Percentiles rank a stretch among this genome's conserved stretches.
Evolutionary conservation across 2,797 vertebrate species (phyloP).

Genomic region (Lacerta bilineata): DNA sequence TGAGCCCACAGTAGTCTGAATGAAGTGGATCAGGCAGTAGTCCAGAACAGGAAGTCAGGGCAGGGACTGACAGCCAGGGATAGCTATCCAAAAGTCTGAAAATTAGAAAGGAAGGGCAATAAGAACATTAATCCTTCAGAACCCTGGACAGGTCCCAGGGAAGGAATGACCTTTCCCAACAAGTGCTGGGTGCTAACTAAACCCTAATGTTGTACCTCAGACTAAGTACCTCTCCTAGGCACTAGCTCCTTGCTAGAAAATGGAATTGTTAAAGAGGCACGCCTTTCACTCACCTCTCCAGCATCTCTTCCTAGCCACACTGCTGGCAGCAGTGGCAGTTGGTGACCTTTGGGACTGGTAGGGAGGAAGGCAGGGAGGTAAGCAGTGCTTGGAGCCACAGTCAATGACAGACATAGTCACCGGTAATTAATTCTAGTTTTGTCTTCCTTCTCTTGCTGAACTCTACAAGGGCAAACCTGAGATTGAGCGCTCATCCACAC

Average conservation of each 20-base stretch:
- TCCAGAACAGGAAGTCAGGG: too few relatives aligned
- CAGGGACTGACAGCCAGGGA: not conserved
- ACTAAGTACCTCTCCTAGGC: not conserved
- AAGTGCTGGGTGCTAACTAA: not conserved
- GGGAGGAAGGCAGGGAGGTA: too few relatives aligned
- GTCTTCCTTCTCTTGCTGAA: too few relatives aligned
- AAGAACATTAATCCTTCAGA: not conserved
- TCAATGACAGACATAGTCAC: too few relatives aligned
- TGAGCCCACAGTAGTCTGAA: not conserved
- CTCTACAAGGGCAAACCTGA: too few relatives aligned
- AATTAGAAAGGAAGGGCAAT: not conserved
- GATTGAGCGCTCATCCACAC: too few relatives aligned
- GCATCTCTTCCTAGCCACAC: not conserved
- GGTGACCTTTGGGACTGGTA: too few relatives aligned
- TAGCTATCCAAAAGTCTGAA: not conserved
- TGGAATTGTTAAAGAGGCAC: not conserved
- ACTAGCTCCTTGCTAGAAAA: not conserved
- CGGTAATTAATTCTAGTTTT: too few relatives aligned
- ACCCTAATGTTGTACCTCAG: not conserved
- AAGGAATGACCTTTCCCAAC: not conserved
- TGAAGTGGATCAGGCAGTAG: not conserved
- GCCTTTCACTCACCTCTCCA: not conserved
- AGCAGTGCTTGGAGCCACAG: too few relatives aligned
- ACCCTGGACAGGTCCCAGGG: not conserved
- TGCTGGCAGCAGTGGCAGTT: not conserved